phyloP scores from a whole-genome alignment of 2,113 vertebrate genomes.

The Pan troglodytes region NHGRI_mPanTro3-v2.1_pri NC_072419.2:23063001-23063500 shows the following conservation, averaged over 20 bases:
- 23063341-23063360: not conserved
- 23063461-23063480: too few species aligned
- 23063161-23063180: not conserved
- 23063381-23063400: not conserved
- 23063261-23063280: not conserved
- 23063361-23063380: slow-evolving; percentile 22
- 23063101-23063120: too few species aligned
- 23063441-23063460: too few species aligned
- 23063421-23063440: too few species aligned
- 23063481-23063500: too few species aligned
- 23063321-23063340: not conserved
- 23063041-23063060: too few species aligned
- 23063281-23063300: not conserved
- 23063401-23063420: too few species aligned
- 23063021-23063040: too few species aligned
- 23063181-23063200: not conserved
- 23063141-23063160: not conserved
- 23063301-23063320: not conserved
- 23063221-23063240: not conserved
- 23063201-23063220: not conserved
- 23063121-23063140: not conserved
- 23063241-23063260: not conserved
- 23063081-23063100: too few species aligned
- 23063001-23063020: too few species aligned
- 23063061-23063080: too few species aligned